Conservation (phyloP, 2,888 invertebrate genomes). For the Drosophila monieri region DNA sequence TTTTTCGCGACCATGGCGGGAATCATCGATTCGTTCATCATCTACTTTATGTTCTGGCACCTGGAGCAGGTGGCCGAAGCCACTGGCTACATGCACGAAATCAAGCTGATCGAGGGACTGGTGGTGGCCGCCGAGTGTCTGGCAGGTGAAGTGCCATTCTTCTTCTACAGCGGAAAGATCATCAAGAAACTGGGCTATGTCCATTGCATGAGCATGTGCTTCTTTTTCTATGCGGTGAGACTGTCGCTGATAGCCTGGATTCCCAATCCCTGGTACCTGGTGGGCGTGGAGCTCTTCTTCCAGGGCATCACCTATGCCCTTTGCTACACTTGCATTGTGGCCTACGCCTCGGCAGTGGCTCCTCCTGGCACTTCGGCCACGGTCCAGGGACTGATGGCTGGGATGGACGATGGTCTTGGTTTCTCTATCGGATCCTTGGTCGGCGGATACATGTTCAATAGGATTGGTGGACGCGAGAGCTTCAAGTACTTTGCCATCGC, state of each 20-base stretch:
- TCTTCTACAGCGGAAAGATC: slow-evolving; percentile 90
- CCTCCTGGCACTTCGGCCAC: slow-evolving; percentile 92
- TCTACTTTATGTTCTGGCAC: slow-evolving; percentile 93
- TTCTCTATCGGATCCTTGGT: slow-evolving; percentile 90
- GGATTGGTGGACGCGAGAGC: slow-evolving; percentile 86
- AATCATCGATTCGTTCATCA: slow-evolving; percentile 91
- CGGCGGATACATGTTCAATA: slow-evolving; percentile 89
- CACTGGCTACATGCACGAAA: slow-evolving; percentile 87
- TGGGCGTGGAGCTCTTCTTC: slow-evolving; percentile 91
- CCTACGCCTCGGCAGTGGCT: slow-evolving; percentile 88
- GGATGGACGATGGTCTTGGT: slow-evolving; percentile 94
- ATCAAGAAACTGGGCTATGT: slow-evolving; percentile 91
- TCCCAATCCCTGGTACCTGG: slow-evolving; percentile 92
- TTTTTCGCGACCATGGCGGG: slow-evolving; percentile 90
- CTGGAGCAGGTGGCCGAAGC: slow-evolving; percentile 89
- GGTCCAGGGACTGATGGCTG: slow-evolving; percentile 93
- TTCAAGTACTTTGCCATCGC: slow-evolving; percentile 85
- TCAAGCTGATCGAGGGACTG: slow-evolving; percentile 91
- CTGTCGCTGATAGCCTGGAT: slow-evolving; percentile 90
- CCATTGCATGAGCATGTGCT: slow-evolving; percentile 90
- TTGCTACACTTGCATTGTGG: slow-evolving; percentile 92
- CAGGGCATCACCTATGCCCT: slow-evolving; percentile 95
- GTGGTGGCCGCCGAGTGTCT: slow-evolving; percentile 92
- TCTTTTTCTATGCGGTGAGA: slow-evolving; percentile 90
- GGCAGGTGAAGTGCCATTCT: slow-evolving; percentile 91